Conservation (phyloP, 2,113 vertebrate genomes). For the Saccopteryx leptura region DNA sequence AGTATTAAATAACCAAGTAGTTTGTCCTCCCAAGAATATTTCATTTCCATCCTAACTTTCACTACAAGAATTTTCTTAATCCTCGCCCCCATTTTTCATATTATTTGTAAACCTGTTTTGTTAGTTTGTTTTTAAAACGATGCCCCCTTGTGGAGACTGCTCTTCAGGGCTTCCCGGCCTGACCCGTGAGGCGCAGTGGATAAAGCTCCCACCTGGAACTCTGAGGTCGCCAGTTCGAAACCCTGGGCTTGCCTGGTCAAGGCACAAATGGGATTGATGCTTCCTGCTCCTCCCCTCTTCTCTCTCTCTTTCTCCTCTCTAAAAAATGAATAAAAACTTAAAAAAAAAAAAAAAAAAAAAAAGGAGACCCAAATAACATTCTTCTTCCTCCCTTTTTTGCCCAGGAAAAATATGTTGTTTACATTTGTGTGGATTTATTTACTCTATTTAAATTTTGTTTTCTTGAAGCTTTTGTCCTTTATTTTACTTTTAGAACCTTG, state of each 20-base stretch:
- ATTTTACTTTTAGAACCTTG: slow-evolving; percentile 21
- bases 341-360: neutral
- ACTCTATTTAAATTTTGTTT: neutral
- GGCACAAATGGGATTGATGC: too few species aligned
- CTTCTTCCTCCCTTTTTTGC: neutral
- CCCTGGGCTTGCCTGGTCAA: too few species aligned
- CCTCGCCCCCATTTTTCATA: neutral
- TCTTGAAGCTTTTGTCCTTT: neutral
- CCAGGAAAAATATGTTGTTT: neutral
- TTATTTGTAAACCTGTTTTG: neutral
- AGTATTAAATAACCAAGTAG: slow-evolving; percentile 14
- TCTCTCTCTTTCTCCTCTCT: too few species aligned
- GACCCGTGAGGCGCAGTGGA: too few species aligned
- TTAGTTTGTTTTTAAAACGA: slow-evolving; percentile 29
- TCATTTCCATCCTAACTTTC: slow-evolving; percentile 1
- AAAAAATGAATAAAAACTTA: too few species aligned
- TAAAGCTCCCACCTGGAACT: too few species aligned
- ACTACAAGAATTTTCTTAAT: slow-evolving; percentile 23
- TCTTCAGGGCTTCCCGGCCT: neutral
- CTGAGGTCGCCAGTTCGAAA: too few species aligned
- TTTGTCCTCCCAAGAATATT: neutral
- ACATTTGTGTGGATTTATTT: slow-evolving; percentile 53
- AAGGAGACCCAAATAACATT: neutral
- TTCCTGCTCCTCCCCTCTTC: too few species aligned
- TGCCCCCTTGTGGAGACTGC: neutral